phyloP scores from a whole-genome alignment of 2,797 vertebrate species.

The Scolopax bukidnonensis region DNA sequence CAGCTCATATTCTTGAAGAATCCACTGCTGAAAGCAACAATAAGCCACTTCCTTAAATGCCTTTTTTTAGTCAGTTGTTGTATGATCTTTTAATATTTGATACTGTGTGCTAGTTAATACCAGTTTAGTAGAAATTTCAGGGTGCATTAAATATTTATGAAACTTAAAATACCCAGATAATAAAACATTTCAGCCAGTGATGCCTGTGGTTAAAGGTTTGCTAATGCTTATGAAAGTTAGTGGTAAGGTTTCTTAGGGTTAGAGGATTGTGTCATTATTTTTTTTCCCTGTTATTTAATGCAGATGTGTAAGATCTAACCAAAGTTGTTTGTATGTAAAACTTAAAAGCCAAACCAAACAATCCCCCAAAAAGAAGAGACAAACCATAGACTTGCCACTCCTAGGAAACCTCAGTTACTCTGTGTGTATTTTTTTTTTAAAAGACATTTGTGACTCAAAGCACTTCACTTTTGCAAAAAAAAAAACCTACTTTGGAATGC shows the following conservation, averaged over 20 bases:
- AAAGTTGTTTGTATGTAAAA: neutral
- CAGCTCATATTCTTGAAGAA: neutral
- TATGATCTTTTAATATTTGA: slow-evolving; percentile 10
- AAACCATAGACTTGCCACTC: neutral
- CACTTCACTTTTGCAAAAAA: neutral
- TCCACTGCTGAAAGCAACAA: neutral
- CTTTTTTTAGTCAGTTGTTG: neutral
- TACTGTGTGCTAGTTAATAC: neutral
- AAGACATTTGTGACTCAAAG: neutral
- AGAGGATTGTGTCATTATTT: neutral
- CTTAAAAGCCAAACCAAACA: neutral
- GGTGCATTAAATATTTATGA: neutral
- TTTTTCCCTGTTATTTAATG: neutral
- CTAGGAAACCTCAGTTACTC: neutral
- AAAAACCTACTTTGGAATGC: neutral
- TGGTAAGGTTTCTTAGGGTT: neutral
- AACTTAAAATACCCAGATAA: neutral
- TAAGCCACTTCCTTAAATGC: neutral
- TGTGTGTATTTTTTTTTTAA: neutral
- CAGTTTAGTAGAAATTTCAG: slow-evolving; percentile 1
- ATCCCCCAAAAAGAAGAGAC: neutral
- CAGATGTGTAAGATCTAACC: neutral
- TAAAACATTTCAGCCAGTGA: neutral
- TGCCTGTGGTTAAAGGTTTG: neutral
- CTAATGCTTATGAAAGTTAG: neutral